Evolutionary conservation across 2,888 invertebrate genomes (phyloP).

Genomic region (Odontothrips loti): DNA sequence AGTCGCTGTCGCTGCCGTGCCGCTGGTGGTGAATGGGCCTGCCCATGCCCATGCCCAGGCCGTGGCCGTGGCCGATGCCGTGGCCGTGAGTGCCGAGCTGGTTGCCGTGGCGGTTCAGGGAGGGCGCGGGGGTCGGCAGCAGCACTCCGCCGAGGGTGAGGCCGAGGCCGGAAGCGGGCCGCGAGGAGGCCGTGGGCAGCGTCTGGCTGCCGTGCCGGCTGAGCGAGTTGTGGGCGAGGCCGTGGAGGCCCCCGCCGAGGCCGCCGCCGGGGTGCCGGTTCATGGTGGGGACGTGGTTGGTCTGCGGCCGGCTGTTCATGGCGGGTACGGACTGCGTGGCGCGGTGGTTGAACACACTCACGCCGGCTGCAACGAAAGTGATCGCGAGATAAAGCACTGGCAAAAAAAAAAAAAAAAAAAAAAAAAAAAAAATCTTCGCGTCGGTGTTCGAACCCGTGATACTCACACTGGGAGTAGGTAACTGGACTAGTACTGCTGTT

Average conservation of each 20-base stretch:
- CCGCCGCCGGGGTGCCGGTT: conserved; percentile 30
- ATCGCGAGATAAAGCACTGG: no score
- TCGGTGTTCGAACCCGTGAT: not conserved
- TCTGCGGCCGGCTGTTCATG: conserved; percentile 46
- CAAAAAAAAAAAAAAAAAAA: no score
- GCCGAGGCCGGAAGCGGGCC: conserved; percentile 28
- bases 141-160: conserved; percentile 39
- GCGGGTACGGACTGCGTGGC: conserved; percentile 37
- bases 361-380: conserved; percentile 2
- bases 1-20: conserved; percentile 34
- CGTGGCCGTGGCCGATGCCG: conserved; percentile 34
- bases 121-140: conserved; percentile 43
- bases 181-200: conserved; percentile 42
- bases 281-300: conserved; percentile 46
- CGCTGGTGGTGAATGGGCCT: conserved; percentile 28
- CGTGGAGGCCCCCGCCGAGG: conserved; percentile 32
- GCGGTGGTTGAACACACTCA: not conserved
- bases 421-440: no score
- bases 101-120: conserved; percentile 44
- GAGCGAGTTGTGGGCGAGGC: conserved; percentile 45
- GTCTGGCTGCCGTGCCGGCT: conserved; percentile 45
- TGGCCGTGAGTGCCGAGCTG: conserved; percentile 32
- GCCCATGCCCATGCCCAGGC: no score
- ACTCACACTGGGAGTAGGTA: conserved; percentile 27
- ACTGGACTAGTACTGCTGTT: conserved; percentile 30